Evolutionary conservation across 1,140 invertebrate species (phyloP).

Genomic region (Meteorus sp.): DNA sequence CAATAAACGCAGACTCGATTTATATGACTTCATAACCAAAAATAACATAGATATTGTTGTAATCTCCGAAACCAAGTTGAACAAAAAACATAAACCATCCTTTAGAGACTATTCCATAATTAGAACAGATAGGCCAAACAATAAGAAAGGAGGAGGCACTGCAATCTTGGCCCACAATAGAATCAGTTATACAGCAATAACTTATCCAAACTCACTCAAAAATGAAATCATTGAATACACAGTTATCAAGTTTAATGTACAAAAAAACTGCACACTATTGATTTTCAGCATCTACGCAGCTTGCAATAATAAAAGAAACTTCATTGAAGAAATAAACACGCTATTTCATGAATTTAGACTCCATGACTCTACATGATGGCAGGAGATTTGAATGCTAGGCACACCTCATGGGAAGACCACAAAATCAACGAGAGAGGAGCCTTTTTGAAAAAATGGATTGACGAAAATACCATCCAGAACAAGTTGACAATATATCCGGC

Average conservation of each 20-base stretch:
- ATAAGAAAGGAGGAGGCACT: conserved; percentile 20
- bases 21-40: conserved; percentile 4
- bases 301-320: not conserved
- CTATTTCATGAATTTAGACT: conserved; percentile 10
- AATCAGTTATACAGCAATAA: not conserved
- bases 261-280: not conserved
- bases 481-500: conserved; percentile 5
- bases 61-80: conserved; percentile 24
- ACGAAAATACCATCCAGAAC: not conserved
- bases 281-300: conserved; percentile 19
- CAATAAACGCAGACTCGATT: conserved; percentile 2
- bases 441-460: conserved; percentile 1
- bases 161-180: conserved; percentile 18
- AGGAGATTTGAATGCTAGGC: conserved; percentile 21
- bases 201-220: not conserved
- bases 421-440: conserved; percentile 12
- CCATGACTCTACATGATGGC: conserved; percentile 9
- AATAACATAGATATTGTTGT: conserved; percentile 18
- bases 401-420: conserved; percentile 5
- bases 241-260: conserved; percentile 34
- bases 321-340: conserved; percentile 5
- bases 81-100: not conserved
- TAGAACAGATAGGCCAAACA: conserved; percentile 12
- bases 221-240: conserved; percentile 34
- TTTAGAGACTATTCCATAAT: conserved; percentile 9